Percentiles rank a stretch among this genome's conserved stretches.
phyloP scores from a whole-genome alignment of 2,113 vertebrate species.

The Arizona elegans region DNA sequence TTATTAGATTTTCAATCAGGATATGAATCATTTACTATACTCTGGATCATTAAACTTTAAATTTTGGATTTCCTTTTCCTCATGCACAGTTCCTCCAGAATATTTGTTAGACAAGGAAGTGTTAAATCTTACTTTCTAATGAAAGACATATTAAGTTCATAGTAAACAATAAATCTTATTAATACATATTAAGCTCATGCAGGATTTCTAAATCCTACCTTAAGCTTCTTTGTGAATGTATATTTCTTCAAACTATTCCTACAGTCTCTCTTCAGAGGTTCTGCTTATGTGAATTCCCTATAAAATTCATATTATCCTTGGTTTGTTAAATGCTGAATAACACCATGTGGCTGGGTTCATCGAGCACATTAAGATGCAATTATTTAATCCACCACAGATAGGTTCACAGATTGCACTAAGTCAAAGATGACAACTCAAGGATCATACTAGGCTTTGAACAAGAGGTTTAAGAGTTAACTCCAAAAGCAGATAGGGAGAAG shows the following conservation, averaged over 20 bases:
- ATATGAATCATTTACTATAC: constrained; percentile 33
- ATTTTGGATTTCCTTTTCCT: constrained; percentile 3
- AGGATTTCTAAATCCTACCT: background rate
- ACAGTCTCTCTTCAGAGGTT: background rate
- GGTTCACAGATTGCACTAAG: background rate
- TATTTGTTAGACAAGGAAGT: background rate
- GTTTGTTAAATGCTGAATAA: background rate
- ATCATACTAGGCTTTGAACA: background rate
- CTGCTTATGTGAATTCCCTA: background rate
- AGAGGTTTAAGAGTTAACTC: background rate
- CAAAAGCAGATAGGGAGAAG: background rate
- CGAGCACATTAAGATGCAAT: background rate
- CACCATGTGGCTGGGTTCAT: background rate
- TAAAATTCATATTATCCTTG: background rate
- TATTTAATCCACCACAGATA: background rate
- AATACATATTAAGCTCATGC: background rate
- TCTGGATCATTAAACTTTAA: constrained; percentile 20
- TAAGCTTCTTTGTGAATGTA: background rate
- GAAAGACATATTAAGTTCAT: background rate
- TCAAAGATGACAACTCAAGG: background rate
- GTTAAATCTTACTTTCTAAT: background rate
- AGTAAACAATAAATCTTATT: background rate
- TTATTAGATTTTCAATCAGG: background rate
- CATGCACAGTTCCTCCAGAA: background rate
- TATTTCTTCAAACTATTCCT: background rate